Evolutionary conservation across 2,113 vertebrate species (phyloP).

Genomic region (Tylochromis polylepis): DNA sequence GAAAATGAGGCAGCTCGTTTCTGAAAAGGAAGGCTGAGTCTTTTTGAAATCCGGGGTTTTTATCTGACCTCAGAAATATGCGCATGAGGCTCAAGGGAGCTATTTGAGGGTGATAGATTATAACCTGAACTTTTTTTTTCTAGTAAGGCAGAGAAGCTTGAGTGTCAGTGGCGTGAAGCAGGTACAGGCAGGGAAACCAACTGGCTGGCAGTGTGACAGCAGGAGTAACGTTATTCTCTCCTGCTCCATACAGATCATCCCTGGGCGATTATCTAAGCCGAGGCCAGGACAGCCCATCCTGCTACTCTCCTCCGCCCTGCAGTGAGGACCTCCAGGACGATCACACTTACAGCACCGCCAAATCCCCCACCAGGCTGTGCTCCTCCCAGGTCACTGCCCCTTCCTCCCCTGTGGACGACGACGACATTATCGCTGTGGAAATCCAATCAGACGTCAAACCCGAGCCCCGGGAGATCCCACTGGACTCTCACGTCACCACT

Average conservation of each 20-base stretch:
- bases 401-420: constrained; percentile 70
- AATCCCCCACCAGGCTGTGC: constrained; percentile 76
- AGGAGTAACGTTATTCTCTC: constrained; percentile 14
- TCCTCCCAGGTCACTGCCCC: constrained; percentile 45
- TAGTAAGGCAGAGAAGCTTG: background rate
- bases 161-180: background rate
- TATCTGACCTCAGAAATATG: constrained; percentile 25
- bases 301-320: constrained; percentile 84
- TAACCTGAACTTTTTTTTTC: constrained; percentile 1
- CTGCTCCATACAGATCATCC: constrained; percentile 61
- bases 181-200: background rate
- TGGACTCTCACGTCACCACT: constrained; percentile 72
- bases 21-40: constrained; percentile 1
- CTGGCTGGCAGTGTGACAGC: constrained; percentile 15
- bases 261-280: constrained; percentile 81
- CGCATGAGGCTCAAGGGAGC: constrained; percentile 4
- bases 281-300: constrained; percentile 82
- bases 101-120: constrained; percentile 47
- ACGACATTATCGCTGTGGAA: constrained; percentile 79
- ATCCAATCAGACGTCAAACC: constrained; percentile 74
- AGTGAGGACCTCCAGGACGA: constrained; percentile 92
- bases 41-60: constrained; percentile 1
- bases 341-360: constrained; percentile 94
- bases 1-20: background rate
- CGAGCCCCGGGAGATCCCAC: constrained; percentile 86